Evolutionary conservation across 2,113 vertebrate species (phyloP).

Genomic region (Bufo bufo): DNA sequence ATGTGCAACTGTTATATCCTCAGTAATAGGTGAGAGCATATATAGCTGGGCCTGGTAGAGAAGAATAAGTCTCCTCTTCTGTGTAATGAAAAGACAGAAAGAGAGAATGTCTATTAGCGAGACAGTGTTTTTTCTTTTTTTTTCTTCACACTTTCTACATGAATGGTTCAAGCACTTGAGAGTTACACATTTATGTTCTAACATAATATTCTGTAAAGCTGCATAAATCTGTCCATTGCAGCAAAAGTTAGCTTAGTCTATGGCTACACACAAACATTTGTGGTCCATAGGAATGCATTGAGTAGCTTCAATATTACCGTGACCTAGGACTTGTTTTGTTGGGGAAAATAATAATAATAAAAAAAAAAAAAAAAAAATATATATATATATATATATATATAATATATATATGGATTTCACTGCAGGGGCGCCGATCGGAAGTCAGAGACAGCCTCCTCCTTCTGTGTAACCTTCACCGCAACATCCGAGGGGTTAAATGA

Average conservation of each 20-base stretch:
- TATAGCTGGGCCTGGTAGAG: background rate
- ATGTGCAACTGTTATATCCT: conserved; percentile 25
- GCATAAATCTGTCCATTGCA: background rate
- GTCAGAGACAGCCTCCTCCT: too few species aligned
- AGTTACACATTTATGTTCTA: background rate
- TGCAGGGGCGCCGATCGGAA: too few species aligned
- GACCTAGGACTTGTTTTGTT: too few species aligned
- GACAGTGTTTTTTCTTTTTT: background rate
- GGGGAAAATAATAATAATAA: too few species aligned
- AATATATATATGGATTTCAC: too few species aligned
- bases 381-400: too few species aligned
- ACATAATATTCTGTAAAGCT: background rate
- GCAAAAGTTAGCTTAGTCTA: background rate
- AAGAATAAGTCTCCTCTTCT: background rate
- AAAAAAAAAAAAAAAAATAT: too few species aligned
- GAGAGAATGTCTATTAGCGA: conserved; percentile 5
- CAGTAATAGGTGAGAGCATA: conserved; percentile 16
- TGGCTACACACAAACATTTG: background rate
- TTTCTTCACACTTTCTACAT: conserved; percentile 4
- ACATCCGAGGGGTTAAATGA: too few species aligned
- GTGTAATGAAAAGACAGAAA: background rate
- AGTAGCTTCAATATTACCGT: background rate
- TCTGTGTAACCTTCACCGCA: too few species aligned
- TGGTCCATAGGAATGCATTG: background rate
- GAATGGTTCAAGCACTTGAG: background rate